These are phyloP conservation scores for Bujurquina vittata DNA, from an alignment of 2,113 vertebrate species.

Conservation along the genomic window DNA sequence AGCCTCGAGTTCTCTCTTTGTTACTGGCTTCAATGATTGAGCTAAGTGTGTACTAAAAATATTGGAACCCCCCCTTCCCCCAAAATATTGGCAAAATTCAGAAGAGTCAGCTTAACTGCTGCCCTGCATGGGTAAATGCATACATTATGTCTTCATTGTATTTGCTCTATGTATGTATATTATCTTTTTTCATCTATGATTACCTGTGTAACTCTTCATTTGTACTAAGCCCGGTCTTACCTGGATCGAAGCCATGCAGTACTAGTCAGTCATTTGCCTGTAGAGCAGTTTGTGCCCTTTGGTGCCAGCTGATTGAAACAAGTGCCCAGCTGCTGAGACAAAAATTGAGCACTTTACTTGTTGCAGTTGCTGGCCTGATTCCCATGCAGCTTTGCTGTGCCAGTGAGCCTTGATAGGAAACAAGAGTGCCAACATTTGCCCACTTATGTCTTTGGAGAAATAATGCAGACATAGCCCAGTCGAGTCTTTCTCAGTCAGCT, in stretches of 20 bases:
- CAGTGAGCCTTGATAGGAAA: constrained; percentile 17
- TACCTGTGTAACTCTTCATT: not conserved
- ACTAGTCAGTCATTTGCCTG: constrained; percentile 26
- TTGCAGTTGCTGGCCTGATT: constrained; percentile 35
- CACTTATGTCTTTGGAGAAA: constrained; percentile 20
- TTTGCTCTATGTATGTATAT: not conserved
- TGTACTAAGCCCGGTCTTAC: constrained; percentile 1
- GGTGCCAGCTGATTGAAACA: constrained; percentile 45
- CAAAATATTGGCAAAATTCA: constrained; percentile 55
- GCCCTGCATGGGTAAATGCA: constrained; percentile 20
- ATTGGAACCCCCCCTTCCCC: constrained; percentile 46
- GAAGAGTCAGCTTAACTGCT: constrained; percentile 39
- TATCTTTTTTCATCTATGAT: not conserved
- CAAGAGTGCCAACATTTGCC: constrained; percentile 3
- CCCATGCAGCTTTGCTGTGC: constrained; percentile 21
- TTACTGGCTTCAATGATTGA: constrained; percentile 51
- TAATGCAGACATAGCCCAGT: not conserved
- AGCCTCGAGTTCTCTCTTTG: constrained; percentile 52
- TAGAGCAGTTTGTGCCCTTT: constrained; percentile 37
- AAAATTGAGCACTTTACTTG: constrained; percentile 49
- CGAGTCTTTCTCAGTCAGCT: not conserved
- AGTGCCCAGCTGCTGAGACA: constrained; percentile 40
- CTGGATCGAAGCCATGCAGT: constrained; percentile 29
- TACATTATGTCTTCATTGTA: not conserved
- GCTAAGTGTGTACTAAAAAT: constrained; percentile 55